Percentiles rank a stretch among this genome's conserved stretches.
Evolutionary conservation across 2,888 invertebrate species (phyloP).

Genomic region (Dicranocentrus wangi): DNA sequence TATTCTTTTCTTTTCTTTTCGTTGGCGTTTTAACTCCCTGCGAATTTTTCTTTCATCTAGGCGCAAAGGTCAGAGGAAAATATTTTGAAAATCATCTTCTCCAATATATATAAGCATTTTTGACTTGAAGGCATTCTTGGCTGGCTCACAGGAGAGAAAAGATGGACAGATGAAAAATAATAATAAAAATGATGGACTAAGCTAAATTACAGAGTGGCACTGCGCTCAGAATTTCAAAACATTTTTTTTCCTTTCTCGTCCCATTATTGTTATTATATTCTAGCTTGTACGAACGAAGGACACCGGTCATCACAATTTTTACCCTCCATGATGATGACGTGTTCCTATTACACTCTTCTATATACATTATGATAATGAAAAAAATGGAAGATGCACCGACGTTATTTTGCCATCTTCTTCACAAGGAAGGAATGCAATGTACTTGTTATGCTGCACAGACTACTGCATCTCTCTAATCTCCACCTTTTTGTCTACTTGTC

Average conservation of each 20-base stretch:
- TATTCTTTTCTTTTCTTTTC: too few species aligned
- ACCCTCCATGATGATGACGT: too few species aligned
- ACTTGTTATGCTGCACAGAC: conserved; percentile 3
- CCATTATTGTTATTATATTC: not conserved
- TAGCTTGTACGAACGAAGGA: too few species aligned
- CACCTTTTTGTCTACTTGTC: conserved; percentile 16
- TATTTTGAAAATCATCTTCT: conserved; percentile 57
- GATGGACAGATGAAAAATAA: conserved; percentile 25
- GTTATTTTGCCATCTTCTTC: too few species aligned
- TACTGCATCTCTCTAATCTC: conserved; percentile 4
- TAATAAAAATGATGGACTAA: conserved; percentile 42
- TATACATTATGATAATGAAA: too few species aligned
- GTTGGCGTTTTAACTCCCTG: conserved; percentile 10
- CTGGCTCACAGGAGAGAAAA: conserved; percentile 12
- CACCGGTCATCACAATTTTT: too few species aligned
- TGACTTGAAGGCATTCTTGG: conserved; percentile 42
- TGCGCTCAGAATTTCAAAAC: conserved; percentile 34
- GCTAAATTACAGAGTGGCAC: conserved; percentile 52
- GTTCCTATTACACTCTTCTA: too few species aligned
- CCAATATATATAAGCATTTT: conserved; percentile 18
- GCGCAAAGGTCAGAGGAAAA: conserved; percentile 40
- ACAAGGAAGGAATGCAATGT: too few species aligned
- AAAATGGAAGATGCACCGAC: too few species aligned
- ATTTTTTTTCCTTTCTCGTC: conserved; percentile 12
- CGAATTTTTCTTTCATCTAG: conserved; percentile 22